phyloP scores from a whole-genome alignment of 37 sponge, comb jelly and placozoan genomes.

The Geodia barretti region DNA sequence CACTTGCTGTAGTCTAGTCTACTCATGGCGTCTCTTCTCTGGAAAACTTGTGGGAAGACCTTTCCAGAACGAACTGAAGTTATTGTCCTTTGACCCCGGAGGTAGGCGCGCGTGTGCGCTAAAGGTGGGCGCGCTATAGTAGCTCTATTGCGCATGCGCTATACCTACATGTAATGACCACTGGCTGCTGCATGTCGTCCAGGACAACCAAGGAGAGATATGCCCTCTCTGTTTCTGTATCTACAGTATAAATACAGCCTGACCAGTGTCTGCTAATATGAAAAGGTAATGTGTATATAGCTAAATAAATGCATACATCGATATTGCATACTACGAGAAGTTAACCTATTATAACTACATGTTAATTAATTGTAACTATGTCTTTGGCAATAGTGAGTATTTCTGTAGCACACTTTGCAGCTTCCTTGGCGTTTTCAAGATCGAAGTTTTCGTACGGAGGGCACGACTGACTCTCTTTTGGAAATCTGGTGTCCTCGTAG shows the following conservation, averaged over 20 bases:
- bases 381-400: background rate
- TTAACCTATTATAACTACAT: too few species aligned
- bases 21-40: background rate
- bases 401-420: background rate
- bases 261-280: too few species aligned
- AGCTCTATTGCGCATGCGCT: too few species aligned
- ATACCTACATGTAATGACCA: too few species aligned
- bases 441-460: background rate
- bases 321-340: too few species aligned
- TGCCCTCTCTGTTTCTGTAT: too few species aligned
- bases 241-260: too few species aligned
- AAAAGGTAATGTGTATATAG: too few species aligned
- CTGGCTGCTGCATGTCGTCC: too few species aligned
- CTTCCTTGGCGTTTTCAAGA: background rate
- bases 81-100: background rate
- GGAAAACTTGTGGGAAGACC: background rate
- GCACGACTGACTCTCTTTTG: slow-evolving; percentile 15
- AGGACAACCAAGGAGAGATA: too few species aligned
- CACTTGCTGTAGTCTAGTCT: slow-evolving; percentile 98
- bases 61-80: background rate
- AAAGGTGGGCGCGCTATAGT: background rate
- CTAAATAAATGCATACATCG: too few species aligned
- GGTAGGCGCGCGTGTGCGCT: background rate
- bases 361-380: too few species aligned
- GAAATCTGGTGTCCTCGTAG: slow-evolving; percentile 41